phyloP scores from a whole-genome alignment of 92 coral and sea anemone species.

The Ricordea florida region DNA sequence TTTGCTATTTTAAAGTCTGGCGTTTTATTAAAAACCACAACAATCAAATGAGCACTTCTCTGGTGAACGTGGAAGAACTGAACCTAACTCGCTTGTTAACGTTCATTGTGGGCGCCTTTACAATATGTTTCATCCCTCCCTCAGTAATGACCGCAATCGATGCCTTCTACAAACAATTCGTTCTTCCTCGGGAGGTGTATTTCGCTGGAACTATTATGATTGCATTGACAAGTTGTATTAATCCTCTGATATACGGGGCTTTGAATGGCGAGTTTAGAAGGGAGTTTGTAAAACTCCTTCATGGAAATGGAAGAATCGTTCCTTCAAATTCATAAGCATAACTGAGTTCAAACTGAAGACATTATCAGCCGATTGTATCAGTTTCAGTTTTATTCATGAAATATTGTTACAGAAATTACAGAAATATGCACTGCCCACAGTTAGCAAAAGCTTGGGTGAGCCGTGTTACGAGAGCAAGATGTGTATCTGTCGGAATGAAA shows the following conservation, averaged over 20 bases:
- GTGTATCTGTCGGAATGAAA: no score
- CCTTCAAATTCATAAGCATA: no score
- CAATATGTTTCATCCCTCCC: slow-evolving; percentile 43
- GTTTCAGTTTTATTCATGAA: no score
- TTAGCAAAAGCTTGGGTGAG: no score
- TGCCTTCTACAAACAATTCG: not conserved
- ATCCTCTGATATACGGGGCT: slow-evolving; percentile 53
- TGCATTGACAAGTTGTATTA: slow-evolving; percentile 39
- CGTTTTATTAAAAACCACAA: slow-evolving; percentile 36
- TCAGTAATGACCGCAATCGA: slow-evolving; percentile 33
- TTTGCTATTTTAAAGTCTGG: slow-evolving; percentile 62
- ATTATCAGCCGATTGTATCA: no score
- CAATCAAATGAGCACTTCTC: slow-evolving; percentile 36
- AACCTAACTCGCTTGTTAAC: slow-evolving; percentile 39
- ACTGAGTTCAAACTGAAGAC: no score
- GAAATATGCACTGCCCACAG: no score
- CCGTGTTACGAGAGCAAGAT: no score
- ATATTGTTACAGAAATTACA: no score
- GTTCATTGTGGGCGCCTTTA: slow-evolving; percentile 32
- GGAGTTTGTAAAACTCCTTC: slow-evolving; percentile 18
- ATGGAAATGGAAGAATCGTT: not conserved
- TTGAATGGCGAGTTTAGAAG: slow-evolving; percentile 46
- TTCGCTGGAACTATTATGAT: slow-evolving; percentile 10
- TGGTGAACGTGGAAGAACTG: slow-evolving; percentile 39
- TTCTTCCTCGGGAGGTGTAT: slow-evolving; percentile 50